Base-by-base conservation (phyloP, 1,140 invertebrate genomes). In the Drosophila lacertosa region DNA sequence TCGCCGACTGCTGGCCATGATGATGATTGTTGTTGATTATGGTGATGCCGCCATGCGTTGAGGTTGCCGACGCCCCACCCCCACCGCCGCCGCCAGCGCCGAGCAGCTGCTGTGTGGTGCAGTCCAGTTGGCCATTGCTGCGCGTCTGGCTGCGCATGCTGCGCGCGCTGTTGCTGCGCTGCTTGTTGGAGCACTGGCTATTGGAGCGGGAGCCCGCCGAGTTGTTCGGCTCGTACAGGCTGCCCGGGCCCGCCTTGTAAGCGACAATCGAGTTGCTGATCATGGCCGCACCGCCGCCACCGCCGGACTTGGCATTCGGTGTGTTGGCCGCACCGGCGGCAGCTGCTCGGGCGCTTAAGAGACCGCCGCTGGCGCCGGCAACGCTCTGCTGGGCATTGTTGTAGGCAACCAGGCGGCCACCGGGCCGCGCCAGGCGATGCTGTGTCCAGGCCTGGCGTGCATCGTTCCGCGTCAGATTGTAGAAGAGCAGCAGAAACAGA, bases 401-500 rank as follows among this genome's bases (percentile, higher is more conserved):
- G 29, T 88, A 86, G 55, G 77, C 76, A 0, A 88, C 66, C 63
- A 67, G 26, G 0, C 77, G 72, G 3, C 29, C 72, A 4, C 29
- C 40, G 33, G 95, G 69, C 93, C 93, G 95, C 67, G 94, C 94
- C 63, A 93, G 94, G 74, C 91, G 93, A 42, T 79, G 77, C 47
- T 93, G 91, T 4, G 94, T 89, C 96, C 96, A 97, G 15, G 95
- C 94, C 0, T 93, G 93, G 50, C 96, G 92, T 0, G 97, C 95
- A 91, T 98, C 97, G 67, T 94, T 96, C 18, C 97, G 92, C 0
- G 95, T 95, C 32, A 97, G 93, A 50, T 96, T 96, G 86, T 97
- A 97, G 90, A 97, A 98, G 42, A 97, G 94, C 9, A 98, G 89
- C 20, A 97, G 94, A 84, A 98, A 98, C n/a, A 95, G 92, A 0